phyloP scores from a whole-genome alignment of 2,797 vertebrate species.

The Steatocranus sp. region DNA sequence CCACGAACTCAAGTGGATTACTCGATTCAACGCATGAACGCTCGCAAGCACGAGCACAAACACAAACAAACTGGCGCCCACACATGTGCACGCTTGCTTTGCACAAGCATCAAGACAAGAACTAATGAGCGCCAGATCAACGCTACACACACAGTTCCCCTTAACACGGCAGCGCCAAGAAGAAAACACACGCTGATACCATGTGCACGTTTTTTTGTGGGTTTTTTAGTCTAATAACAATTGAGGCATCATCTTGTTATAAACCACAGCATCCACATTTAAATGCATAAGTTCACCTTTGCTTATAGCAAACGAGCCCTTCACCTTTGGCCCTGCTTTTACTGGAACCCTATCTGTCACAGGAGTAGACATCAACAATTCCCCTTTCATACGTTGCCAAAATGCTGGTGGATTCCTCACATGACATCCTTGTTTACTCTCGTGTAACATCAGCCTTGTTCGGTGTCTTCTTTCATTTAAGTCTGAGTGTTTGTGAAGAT shows the following conservation, averaged over 20 bases:
- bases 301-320: constrained; percentile 39
- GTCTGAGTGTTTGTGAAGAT: constrained; percentile 54
- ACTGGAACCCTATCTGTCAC: constrained; percentile 49
- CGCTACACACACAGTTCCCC: not conserved
- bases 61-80: not conserved
- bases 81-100: not conserved
- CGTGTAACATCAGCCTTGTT: not conserved
- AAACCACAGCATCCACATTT: constrained; percentile 17
- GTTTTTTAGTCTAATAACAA: not conserved
- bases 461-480: constrained; percentile 61
- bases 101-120: not conserved
- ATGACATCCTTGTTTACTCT: constrained; percentile 27
- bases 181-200: not conserved
- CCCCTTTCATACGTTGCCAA: constrained; percentile 45
- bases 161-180: not conserved
- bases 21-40: not conserved
- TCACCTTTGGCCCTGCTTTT: constrained; percentile 46
- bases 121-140: constrained; percentile 18
- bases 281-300: constrained; percentile 33
- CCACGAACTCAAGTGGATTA: constrained; percentile 14
- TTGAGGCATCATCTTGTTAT: not conserved
- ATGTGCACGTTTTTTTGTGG: not conserved
- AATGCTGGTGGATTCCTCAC: constrained; percentile 44
- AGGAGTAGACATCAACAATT: constrained; percentile 58
- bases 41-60: not conserved